Base-by-base conservation (phyloP, 92 coral and sea anemone species). In the Chrysogorgia sp. region DNA sequence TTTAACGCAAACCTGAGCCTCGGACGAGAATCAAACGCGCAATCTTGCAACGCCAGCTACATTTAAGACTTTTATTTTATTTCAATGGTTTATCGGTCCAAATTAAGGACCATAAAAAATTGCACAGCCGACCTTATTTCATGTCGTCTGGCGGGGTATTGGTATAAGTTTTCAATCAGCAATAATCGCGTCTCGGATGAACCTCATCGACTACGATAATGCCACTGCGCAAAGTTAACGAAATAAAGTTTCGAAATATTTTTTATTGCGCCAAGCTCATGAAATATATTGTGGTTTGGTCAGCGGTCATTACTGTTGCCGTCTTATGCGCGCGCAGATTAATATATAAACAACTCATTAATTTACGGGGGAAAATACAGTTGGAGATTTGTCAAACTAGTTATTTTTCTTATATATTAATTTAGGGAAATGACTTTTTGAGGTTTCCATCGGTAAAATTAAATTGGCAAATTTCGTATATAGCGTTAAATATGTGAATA, bases 151-250 rank as follows among this genome's bases (percentile, higher is more conserved):
- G 92, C 92, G 92, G 92, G 92, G 89, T 84, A 88, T 88, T 84
- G 89, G 92, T 88, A 88, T 85, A 88, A 88, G 92, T 88, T 88
- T 88, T 88, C 92, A 88, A 88, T 88, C 86, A 88, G 92, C 90
- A 87, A 87, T 87, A 87, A 83, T 86, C 90, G 85, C 90, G 84
- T 76, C 87, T 79, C 90, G 87, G 84, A 84, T 84, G 61, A 84
- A 55, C 91, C 88, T 88, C 91, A 84, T 68, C 64, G 80, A 82
- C 89, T 89, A 89, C 87, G 83, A 86, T 89, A 78, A 89, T 89
- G 92, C 92, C 90, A 89, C 92, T 85, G 92, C 92, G 92, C 92
- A 89, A 89, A 90, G 93, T 87, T 89, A 47, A 7, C 53, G n/a
- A 7, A n/a, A 7, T 47, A 47, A 47, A 6, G 2, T 47, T 47